Evolutionary conservation across 2,113 vertebrate species (phyloP).

Genomic region (Ascaphus truei): DNA sequence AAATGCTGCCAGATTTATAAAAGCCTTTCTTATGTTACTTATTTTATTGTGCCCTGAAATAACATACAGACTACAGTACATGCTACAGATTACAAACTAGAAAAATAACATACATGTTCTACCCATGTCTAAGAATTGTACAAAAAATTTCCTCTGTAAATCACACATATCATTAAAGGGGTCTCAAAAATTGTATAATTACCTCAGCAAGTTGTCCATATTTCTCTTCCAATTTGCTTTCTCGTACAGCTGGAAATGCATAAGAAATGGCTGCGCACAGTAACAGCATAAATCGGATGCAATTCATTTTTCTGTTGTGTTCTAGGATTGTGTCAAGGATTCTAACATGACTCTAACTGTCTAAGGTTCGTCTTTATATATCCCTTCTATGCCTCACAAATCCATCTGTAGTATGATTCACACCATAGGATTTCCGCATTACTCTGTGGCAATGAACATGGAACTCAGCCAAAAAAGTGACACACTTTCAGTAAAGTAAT

Average conservation of each 20-base stretch:
- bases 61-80: too few relatives aligned
- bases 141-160: background rate
- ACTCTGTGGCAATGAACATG: background rate
- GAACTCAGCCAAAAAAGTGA: background rate
- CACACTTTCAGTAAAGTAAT: constrained; percentile 20
- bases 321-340: background rate
- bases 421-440: constrained; percentile 12
- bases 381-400: constrained; percentile 7
- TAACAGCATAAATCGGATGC: constrained; percentile 30
- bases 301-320: constrained; percentile 40
- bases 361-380: constrained; percentile 44
- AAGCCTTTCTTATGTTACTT: too few relatives aligned
- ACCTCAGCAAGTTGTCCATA: constrained; percentile 51
- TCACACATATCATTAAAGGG: too few relatives aligned
- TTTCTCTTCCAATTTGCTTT: constrained; percentile 30
- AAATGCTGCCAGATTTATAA: too few relatives aligned
- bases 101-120: background rate
- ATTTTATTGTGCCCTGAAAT: too few relatives aligned
- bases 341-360: background rate
- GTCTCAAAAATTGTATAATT: too few relatives aligned
- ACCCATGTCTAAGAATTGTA: background rate
- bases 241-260: constrained; percentile 39
- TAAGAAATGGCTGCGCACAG: background rate
- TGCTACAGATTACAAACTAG: background rate
- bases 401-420: constrained; percentile 48